Base-by-base conservation (phyloP, 1,140 invertebrate genomes). In the Drosophila bifasciata region DNA sequence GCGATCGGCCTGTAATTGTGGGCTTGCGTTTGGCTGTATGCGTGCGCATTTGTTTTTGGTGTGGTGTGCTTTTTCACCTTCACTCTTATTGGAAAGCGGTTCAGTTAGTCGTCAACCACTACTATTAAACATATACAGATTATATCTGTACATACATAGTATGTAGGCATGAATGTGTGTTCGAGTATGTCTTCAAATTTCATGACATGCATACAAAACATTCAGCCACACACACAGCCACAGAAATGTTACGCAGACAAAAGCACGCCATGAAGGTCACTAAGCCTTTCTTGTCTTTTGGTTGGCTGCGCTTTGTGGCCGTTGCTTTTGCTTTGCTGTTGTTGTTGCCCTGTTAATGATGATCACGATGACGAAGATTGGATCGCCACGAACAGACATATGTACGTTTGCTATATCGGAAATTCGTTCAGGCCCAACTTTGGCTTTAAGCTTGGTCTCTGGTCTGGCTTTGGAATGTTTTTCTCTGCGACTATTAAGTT, bases 241-340 rank as follows among this genome's bases (percentile, higher is more conserved):
- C 16, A 66, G 36, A 61, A 49, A 57, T 59, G 55, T 53, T 56
- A 62, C 56, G 49, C 55, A 56, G 45, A 70, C 71, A 83, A 88
- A 83, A 83, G 83, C 71, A 66, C 59, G 84, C 74, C 74, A 85
- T 88, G 83, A 88, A 88, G 83, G 83, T 88, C 83, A 88, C 83
- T 88, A 88, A 88, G 83, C 79, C 83, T 88, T 88, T 88, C 83
- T 88, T 88, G 83, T 86, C 70, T 83, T 70, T 70, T 53, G 50
- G 57, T 40, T 61, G 59, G 59, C 32, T 36, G 32, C 32, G 32
- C 32, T 36, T 36, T 13, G 32, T 36, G 11, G 32, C 32, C 11
- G 11, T 32, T 9, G 28, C 9, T 32, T 32, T 76, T 63, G 57
- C 57, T 48, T 67, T 53, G 68, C 61, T 69, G 68, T 55, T 40